Conservation (phyloP, 2,797 vertebrate species). For the Falco concolor region DNA sequence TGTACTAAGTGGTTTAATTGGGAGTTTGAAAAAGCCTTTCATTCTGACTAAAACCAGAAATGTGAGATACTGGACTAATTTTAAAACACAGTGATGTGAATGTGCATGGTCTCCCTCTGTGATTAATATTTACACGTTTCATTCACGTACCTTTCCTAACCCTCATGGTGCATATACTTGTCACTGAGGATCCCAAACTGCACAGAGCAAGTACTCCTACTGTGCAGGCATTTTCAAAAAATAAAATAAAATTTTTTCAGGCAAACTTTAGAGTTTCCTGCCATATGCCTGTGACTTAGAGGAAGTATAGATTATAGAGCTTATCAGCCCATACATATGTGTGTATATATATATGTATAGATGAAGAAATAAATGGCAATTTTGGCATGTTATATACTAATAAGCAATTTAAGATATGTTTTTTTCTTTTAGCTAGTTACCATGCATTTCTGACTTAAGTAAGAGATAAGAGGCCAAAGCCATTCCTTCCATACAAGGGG, state of each 20-base stretch:
- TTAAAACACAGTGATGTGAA: background rate
- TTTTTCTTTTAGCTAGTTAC: background rate
- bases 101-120: background rate
- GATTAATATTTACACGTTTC: background rate
- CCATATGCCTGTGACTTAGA: background rate
- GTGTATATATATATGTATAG: background rate
- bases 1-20: background rate
- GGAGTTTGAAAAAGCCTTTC: background rate
- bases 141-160: background rate
- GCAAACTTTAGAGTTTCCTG: background rate
- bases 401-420: background rate
- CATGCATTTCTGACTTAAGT: slow-evolving; percentile 34
- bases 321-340: background rate
- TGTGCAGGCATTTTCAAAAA: background rate
- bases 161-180: background rate
- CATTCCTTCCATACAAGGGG: background rate
- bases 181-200: background rate
- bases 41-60: background rate
- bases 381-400: background rate
- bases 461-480: background rate
- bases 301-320: background rate
- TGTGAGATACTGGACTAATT: background rate
- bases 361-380: background rate
- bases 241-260: background rate
- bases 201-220: background rate